phyloP scores from a whole-genome alignment of 1,140 invertebrate genomes.

The Polypedilum vanderplanki region DNA sequence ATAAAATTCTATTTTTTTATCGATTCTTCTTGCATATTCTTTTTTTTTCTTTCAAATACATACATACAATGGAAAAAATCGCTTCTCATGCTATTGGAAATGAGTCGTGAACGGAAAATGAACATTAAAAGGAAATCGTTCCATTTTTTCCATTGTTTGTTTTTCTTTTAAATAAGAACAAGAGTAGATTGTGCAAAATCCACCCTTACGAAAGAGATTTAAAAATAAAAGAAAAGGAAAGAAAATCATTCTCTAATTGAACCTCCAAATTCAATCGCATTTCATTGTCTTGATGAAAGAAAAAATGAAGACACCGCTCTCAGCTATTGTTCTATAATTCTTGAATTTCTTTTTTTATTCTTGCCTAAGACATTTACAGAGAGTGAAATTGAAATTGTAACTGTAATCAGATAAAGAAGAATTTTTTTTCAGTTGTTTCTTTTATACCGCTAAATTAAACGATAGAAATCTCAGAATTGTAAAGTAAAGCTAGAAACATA shows the following conservation, averaged over 20 bases:
- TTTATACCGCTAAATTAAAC: neutral
- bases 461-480: neutral
- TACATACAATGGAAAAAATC: neutral
- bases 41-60: too few relatives aligned
- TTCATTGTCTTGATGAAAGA: neutral
- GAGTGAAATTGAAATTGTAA: neutral
- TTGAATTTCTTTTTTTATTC: neutral
- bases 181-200: too few relatives aligned
- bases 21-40: too few relatives aligned
- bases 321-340: neutral
- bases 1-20: too few relatives aligned
- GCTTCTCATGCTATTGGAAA: slow-evolving; percentile 17
- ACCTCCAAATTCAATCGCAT: neutral
- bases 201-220: too few relatives aligned
- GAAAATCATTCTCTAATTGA: neutral
- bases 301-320: neutral
- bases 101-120: slow-evolving; percentile 4
- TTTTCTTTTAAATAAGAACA: neutral
- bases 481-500: too few relatives aligned
- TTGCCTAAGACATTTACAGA: neutral
- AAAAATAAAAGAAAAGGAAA: neutral
- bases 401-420: neutral
- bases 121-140: neutral
- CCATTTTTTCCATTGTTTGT: neutral
- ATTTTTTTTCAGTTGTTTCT: neutral